A percentile compares a stretch with the other conserved stretches of the same genome.
Evolutionary conservation across 2,113 vertebrate species (phyloP).

Genomic region (Psilopsiagon aymara): DNA sequence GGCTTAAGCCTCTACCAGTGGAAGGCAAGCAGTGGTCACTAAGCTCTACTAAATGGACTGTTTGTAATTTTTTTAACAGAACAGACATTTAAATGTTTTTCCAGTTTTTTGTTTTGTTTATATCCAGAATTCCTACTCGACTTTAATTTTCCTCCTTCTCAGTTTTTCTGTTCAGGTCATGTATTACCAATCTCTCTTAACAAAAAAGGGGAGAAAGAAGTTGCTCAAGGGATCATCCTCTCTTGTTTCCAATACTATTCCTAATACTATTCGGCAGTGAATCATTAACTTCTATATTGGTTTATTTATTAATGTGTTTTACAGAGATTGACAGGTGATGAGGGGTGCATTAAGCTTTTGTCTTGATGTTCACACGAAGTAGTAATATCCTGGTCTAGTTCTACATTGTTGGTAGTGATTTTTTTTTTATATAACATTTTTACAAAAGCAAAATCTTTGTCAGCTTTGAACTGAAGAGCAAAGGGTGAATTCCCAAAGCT

Average conservation of each 20-base stretch:
- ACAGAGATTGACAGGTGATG: background rate
- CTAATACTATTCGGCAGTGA: background rate
- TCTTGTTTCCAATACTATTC: background rate
- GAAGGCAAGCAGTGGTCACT: slow-evolving; percentile 34
- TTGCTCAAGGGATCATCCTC: background rate
- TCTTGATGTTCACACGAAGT: background rate
- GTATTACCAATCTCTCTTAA: background rate
- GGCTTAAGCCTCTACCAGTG: slow-evolving; percentile 64
- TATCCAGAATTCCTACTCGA: background rate
- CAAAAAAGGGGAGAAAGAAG: background rate
- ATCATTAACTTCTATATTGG: background rate
- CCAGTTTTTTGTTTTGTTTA: background rate
- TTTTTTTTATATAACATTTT: background rate
- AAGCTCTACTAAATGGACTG: slow-evolving; percentile 29
- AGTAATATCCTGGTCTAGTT: background rate
- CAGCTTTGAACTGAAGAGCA: background rate
- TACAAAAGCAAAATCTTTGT: background rate
- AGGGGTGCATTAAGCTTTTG: background rate
- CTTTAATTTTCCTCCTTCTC: background rate
- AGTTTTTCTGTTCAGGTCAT: background rate
- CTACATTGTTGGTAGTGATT: background rate
- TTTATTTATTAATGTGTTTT: background rate
- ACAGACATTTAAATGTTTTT: background rate
- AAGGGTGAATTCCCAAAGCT: background rate
- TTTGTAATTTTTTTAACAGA: background rate